Conservation (phyloP, 2,888 invertebrate species). For the Crepidodera aurea region DNA sequence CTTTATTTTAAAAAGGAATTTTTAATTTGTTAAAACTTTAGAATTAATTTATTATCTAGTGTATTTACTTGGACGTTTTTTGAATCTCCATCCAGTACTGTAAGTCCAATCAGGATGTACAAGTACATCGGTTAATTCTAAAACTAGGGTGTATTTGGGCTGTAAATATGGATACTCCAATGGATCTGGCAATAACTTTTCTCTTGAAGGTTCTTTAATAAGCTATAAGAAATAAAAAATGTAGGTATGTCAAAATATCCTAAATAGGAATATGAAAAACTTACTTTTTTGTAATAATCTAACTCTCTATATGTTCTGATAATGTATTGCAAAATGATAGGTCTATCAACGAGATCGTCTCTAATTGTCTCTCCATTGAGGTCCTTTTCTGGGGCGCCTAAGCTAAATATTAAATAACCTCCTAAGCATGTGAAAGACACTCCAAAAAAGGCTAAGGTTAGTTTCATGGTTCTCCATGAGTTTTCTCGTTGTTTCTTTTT, state of each 20-base stretch:
- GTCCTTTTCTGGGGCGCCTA: conserved; percentile 78
- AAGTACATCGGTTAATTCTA: conserved; percentile 95
- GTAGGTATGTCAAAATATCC: no score
- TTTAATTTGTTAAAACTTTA: background rate
- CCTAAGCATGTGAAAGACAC: conserved; percentile 68
- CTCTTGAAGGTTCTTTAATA: conserved; percentile 93
- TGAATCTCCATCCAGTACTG: conserved; percentile 97
- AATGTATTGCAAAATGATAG: conserved; percentile 73
- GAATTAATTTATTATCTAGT: background rate
- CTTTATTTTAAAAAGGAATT: background rate
- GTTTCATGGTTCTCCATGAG: conserved; percentile 58
- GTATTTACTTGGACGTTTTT: conserved; percentile 85
- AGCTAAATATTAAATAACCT: conserved; percentile 70
- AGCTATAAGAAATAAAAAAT: conserved; percentile 63
- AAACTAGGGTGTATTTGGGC: conserved; percentile 95
- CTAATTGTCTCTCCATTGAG: conserved; percentile 76
- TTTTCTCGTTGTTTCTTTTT: conserved; percentile 50
- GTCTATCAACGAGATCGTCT: conserved; percentile 77
- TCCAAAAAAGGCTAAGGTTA: conserved; percentile 64
- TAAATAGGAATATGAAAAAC: no score
- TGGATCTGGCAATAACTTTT: conserved; percentile 93
- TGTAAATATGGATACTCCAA: conserved; percentile 89
- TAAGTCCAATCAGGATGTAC: conserved; percentile 99
- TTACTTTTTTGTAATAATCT: conserved; percentile 51
- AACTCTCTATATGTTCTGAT: conserved; percentile 66